Evolutionary conservation across 2,888 invertebrate genomes (phyloP).

Genomic region (Cantharis nigra): DNA sequence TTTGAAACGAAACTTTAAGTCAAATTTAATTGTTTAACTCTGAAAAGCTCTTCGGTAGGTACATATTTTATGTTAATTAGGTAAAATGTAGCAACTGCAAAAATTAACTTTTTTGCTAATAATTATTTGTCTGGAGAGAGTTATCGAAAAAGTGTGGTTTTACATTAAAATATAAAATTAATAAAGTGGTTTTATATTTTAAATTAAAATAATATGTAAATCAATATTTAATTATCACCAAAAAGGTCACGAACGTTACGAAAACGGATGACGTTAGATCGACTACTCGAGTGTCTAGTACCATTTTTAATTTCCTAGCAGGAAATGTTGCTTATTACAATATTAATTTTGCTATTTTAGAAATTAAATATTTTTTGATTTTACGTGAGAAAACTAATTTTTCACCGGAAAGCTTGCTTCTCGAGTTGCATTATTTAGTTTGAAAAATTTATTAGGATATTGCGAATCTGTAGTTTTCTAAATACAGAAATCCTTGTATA

Average conservation of each 20-base stretch:
- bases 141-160: not conserved
- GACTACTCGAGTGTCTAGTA: not conserved
- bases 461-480: not conserved
- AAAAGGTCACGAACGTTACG: not conserved
- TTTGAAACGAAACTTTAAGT: no score
- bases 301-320: not conserved
- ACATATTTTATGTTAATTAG: not conserved
- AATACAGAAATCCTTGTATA: not conserved
- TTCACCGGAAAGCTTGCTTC: not conserved
- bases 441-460: not conserved
- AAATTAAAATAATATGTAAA: not conserved
- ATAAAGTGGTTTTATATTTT: not conserved
- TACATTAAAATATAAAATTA: not conserved
- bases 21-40: no score
- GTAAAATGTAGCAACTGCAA: not conserved
- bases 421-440: not conserved
- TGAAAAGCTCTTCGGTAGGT: no score
- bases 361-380: not conserved
- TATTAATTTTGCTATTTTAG: not conserved
- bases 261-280: not conserved
- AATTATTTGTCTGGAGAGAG: not conserved
- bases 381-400: not conserved
- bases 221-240: not conserved
- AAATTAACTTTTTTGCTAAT: not conserved
- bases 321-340: not conserved